Base-by-base conservation (phyloP, 2,113 vertebrate species). In the Pelvicachromis taeniatus region DNA sequence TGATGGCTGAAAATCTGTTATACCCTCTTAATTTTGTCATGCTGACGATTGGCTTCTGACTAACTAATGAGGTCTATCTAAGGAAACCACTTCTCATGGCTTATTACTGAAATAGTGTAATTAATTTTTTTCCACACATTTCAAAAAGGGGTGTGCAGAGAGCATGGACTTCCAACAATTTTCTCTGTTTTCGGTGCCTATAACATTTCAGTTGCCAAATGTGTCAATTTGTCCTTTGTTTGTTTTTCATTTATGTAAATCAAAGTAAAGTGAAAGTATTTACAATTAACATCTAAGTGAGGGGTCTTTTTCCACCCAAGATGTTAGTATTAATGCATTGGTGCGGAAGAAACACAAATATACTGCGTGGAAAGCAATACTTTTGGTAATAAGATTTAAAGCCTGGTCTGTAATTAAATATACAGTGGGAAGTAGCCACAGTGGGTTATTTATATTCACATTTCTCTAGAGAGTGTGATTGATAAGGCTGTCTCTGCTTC, bases 401-500 rank as follows among this genome's bases (percentile, higher is more conserved):
- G 45, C 45, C 70, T 75, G 70, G 17, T 52, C 45, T 13, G 10
- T 75, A 33, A 42, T 58, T 29, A 85, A 56, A 40, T 75, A 75
- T 75, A 7, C 45, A 11, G 38, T n/a, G 45, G 29, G 54, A 16
- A 73, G 4, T 5, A 14, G 58, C 23, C 50, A 23, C 50, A 21
- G n/a, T 14, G 65, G 59, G 38, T 68, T 70, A 87, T 83, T 86
- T 53, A 55, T 85, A 78, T 55, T 89, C 63, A 84, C 33, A 48
- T 82, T 85, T 80, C 59, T 78, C n/a, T 50, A 38, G 19, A 79
- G 45, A 31, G 14, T 48, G 26, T 89, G 89, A 89, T 79, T 78
- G 86, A 92, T 77, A 58, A 81, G 6, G 26, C 17, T 61, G 84
- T 56, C 84, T 88, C 68, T 40, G 84, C 80, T 55, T 53, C 82